Percentiles rank a stretch among this genome's conserved stretches.
These are phyloP conservation scores for Tachypleus tridentatus DNA, from an alignment of 1,140 invertebrate genomes.

Conservation along the genomic window DNA sequence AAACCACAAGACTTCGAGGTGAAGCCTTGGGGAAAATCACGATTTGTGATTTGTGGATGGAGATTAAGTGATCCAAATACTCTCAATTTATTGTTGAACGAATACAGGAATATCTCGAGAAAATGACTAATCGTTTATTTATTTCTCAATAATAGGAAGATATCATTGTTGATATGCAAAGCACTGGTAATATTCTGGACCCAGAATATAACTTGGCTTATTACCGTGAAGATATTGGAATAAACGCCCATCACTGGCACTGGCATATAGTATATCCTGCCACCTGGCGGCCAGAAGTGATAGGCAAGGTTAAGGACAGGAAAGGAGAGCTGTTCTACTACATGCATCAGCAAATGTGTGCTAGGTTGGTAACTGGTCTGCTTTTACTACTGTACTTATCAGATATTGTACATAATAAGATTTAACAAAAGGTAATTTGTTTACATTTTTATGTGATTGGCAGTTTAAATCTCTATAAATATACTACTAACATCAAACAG, in stretches of 20 bases:
- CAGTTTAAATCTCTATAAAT: too few species aligned
- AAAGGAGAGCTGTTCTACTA: constrained; percentile 36
- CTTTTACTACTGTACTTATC: too few species aligned
- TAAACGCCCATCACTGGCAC: constrained; percentile 48
- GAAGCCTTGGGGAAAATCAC: too few species aligned
- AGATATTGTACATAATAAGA: too few species aligned
- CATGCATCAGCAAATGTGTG: constrained; percentile 40
- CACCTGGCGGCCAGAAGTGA: constrained; percentile 9
- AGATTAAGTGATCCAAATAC: background rate
- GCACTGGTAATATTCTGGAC: constrained; percentile 53
- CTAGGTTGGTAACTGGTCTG: constrained; percentile 18
- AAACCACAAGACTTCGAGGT: too few species aligned
- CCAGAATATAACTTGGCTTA: constrained; percentile 61
- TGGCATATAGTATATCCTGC: constrained; percentile 22
- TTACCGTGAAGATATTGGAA: constrained; percentile 53
- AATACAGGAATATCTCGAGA: background rate
- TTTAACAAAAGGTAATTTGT: too few species aligned
- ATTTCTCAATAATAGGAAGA: constrained; percentile 7
- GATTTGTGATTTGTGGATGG: background rate
- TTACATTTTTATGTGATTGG: too few species aligned
- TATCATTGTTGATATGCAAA: constrained; percentile 14
- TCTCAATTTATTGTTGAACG: background rate
- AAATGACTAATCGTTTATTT: background rate
- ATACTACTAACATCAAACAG: too few species aligned
- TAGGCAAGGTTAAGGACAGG: constrained; percentile 14